phyloP scores from a whole-genome alignment of 1,140 invertebrate genomes.

The Pseudomyrmex cubaensis region DNA sequence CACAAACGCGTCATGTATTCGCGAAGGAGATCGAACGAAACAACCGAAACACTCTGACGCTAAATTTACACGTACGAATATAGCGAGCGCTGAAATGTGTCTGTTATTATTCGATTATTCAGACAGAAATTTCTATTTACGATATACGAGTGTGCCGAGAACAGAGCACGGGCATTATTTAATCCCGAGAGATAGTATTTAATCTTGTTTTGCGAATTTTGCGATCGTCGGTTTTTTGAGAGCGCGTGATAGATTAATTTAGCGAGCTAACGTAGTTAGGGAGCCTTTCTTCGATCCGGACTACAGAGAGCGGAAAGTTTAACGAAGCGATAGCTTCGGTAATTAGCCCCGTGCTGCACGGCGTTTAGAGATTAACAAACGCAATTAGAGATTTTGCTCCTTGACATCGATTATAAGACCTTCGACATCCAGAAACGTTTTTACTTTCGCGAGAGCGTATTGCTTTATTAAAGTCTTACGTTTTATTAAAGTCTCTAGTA shows the following conservation, averaged over 20 bases:
- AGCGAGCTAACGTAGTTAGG: neutral
- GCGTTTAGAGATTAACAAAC: slow-evolving; percentile 32
- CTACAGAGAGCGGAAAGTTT: neutral
- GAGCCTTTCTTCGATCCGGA: neutral
- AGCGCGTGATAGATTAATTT: slow-evolving; percentile 20
- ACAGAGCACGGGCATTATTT: neutral
- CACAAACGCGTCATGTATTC: no score
- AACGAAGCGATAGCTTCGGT: slow-evolving; percentile 29
- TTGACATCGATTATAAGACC: neutral
- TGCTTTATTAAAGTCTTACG: no score
- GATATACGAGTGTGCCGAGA: neutral
- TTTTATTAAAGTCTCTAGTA: neutral
- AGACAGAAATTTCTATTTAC: slow-evolving; percentile 34
- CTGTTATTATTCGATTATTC: slow-evolving; percentile 31
- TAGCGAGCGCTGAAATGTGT: slow-evolving; percentile 14
- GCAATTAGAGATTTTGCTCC: slow-evolving; percentile 21
- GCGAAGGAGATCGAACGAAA: neutral
- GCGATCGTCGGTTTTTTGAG: neutral
- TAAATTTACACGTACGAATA: slow-evolving; percentile 28
- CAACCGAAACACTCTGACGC: neutral
- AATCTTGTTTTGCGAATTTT: neutral
- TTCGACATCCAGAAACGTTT: neutral
- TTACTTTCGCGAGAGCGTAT: neutral
- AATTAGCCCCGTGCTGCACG: slow-evolving; percentile 15
- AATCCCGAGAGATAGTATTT: neutral